Evolutionary conservation across 2,113 vertebrate species (phyloP), one percentile per base, ranked within the genome.

Genomic region (Phrynosoma platyrhinos): DNA sequence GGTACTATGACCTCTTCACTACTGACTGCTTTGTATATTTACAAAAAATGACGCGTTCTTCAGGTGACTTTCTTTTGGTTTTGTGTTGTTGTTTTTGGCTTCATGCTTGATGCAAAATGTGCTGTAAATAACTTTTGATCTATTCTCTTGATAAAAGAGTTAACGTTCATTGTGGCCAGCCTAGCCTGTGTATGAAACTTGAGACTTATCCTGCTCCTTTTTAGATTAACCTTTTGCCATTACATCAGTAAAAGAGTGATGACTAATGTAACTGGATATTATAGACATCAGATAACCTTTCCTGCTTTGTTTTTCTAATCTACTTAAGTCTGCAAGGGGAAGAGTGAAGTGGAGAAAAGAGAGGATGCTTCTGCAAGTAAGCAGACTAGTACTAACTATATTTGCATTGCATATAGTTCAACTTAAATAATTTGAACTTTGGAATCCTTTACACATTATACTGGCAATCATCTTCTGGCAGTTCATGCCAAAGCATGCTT

Each of bases 201-300:
- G 87, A 93, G 91, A 83, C 81, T 2, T 16, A 23, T 53, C 36
- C 47, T 76, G 40, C 30, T 32, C 53, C 78, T 88, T 94, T 86
- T 82, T 9, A 72, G 71, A 79, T 82, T 90, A 95, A 95, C 80
- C 88, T 87, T 82, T 74, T 92, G 32, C 86, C 91, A 14, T 71
- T 85, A 1, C 62, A 18, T 87, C 92, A 92, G 66, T 81, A 89
- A 91, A 91, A 94, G 82, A 66, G 21, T 53, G 84, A 84, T 90
- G 83, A 68, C 83, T 82, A 89, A 36, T 77, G 23, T 85, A 78
- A 76, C 66, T 87, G 47, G 23, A 0, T 78, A 23, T 66, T 79
- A 89, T 42, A 71, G 42, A 23, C 4, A 55, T 82, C 2, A 82
- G 89, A 82, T 93, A 90, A 87, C 88, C 77, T 88, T 84, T 83